Evolutionary conservation across 1,140 invertebrate genomes (phyloP).

Genomic region (Triops cancriformis): DNA sequence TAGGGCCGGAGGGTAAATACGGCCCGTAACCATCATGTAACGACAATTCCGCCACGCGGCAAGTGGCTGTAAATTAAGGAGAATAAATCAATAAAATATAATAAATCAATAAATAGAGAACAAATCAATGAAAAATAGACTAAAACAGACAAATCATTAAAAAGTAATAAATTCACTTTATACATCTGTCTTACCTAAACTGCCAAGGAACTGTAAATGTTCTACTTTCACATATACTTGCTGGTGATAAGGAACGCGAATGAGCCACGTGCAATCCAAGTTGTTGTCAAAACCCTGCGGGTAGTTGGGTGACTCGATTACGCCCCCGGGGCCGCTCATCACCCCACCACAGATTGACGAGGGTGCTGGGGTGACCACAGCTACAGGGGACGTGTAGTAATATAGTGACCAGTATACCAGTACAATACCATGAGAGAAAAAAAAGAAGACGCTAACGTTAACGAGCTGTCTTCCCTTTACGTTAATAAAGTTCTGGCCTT

Average conservation of each 20-base stretch:
- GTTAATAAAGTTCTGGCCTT: background rate
- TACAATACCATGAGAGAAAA: no score
- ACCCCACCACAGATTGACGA: background rate
- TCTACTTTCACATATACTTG: constrained; percentile 40
- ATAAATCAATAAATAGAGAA: background rate
- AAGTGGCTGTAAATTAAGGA: constrained; percentile 32
- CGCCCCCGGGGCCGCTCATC: background rate
- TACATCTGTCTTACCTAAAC: constrained; percentile 38
- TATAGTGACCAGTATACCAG: no score
- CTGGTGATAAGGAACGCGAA: constrained; percentile 38
- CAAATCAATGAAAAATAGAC: background rate
- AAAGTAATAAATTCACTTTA: no score
- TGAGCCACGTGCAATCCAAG: constrained; percentile 43
- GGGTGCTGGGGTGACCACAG: background rate
- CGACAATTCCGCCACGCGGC: constrained; percentile 34
- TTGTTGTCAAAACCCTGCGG: constrained; percentile 39
- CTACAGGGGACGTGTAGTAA: background rate
- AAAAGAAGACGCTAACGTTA: background rate
- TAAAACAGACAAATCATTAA: no score
- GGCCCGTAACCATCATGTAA: constrained; percentile 37
- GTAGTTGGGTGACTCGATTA: constrained; percentile 32
- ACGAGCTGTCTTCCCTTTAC: background rate
- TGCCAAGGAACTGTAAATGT: constrained; percentile 39
- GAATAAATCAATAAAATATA: background rate
- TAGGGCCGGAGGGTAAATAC: constrained; percentile 28